Evolutionary conservation across 23 tunicate genomes (phyloP), one percentile per base, ranked within the genome.

Genomic region (Diplosoma virens): DNA sequence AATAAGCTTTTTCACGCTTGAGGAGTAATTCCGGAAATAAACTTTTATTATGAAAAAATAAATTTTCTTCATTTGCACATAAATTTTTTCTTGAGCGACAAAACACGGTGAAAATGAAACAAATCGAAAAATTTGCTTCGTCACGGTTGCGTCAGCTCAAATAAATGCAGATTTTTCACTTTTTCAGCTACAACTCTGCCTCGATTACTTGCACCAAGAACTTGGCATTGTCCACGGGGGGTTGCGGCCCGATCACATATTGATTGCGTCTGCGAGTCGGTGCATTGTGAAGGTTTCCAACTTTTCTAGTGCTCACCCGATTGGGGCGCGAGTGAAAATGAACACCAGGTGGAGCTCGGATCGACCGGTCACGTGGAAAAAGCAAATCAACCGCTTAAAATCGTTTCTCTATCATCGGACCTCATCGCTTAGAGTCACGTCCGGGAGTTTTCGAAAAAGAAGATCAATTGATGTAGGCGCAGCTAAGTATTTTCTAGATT

Each of bases 221-320:
- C 41, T 74, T 18, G 65, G 66, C 14, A 73, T 82, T 17, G 68
- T 82, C 45, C 87, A 82, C 66, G 87, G 87, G 25, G 36, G 63
- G 28, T 22, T 82, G 36, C 66, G 76, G 21, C 87, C 87, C 25
- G 75, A 82, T 3, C 52, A 82, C 25, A 55, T 82, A 26, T 81
- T 82, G 27, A 65, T 82, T 33, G 17, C 80, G 1, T 82, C 80
- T 17, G 34, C 34, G 32, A 74, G 75, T 32, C 80, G 79, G 22
- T 82, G 87, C 75, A 61, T 21, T 54, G 66, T 82, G 35, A 82
- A 82, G 36, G 29, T 82, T 17, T 30, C 59, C 87, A 82, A 75
- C 59, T 82, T 82, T 45, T 25, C 71, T 30, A 64, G 75, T 14
- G 71, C 87, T 23, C 55, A 73, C 67, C 41, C 66, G 28, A 75